These are phyloP conservation scores for Rhinophrynus dorsalis DNA, from an alignment of 2,797 vertebrate genomes.

Conservation along the genomic window DNA sequence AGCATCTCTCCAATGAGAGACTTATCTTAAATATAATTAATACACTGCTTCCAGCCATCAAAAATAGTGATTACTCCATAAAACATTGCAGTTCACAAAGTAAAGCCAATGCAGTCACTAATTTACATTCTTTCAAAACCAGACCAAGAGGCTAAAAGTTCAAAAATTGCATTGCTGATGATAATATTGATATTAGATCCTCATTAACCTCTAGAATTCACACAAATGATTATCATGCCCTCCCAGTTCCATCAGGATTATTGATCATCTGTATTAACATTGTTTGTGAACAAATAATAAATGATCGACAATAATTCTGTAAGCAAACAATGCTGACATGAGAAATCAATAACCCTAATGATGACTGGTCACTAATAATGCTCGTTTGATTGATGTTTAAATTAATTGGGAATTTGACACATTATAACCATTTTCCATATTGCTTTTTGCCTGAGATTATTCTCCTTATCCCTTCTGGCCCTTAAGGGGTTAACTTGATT, in stretches of 20 bases:
- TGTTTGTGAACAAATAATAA: slow-evolving; percentile 51
- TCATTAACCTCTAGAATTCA: slow-evolving; percentile 51
- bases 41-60: slow-evolving; percentile 33
- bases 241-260: slow-evolving; percentile 47
- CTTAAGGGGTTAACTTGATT: slow-evolving; percentile 24
- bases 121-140: slow-evolving; percentile 44
- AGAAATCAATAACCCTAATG: slow-evolving; percentile 49
- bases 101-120: slow-evolving; percentile 38
- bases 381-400: slow-evolving; percentile 48
- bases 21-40: slow-evolving; percentile 25
- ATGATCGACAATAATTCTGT: slow-evolving; percentile 51
- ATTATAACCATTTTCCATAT: slow-evolving; percentile 41
- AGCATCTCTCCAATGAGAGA: neutral
- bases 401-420: slow-evolving; percentile 49
- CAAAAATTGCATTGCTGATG: slow-evolving; percentile 49
- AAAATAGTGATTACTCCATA: slow-evolving; percentile 34
- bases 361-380: slow-evolving; percentile 48
- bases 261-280: slow-evolving; percentile 52
- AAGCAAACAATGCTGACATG: slow-evolving; percentile 51
- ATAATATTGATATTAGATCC: slow-evolving; percentile 49
- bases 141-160: slow-evolving; percentile 48
- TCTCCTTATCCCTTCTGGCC: too few relatives aligned
- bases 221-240: slow-evolving; percentile 46
- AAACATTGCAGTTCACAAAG: slow-evolving; percentile 28
- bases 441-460: slow-evolving; percentile 11